Percentiles rank a stretch among this genome's conserved stretches.
phyloP scores from a whole-genome alignment of 2,888 invertebrate genomes.

The Eudasyphora cyanicolor region DNA sequence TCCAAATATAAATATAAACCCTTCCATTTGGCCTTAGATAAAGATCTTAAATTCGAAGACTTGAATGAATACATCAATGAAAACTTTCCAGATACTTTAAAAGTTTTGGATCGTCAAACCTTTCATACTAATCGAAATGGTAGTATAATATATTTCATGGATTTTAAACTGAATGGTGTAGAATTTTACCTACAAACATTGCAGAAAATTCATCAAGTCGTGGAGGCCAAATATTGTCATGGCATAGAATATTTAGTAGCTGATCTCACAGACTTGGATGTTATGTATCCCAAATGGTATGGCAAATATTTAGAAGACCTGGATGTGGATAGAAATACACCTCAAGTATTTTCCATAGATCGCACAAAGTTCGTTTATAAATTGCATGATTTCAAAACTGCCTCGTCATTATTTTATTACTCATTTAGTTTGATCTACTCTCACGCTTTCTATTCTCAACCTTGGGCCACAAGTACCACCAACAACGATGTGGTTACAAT shows the following conservation, averaged over 20 bases:
- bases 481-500: neutral
- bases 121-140: neutral
- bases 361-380: neutral
- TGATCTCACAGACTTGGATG: conserved; percentile 48
- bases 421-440: neutral
- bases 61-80: conserved; percentile 33
- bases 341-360: conserved; percentile 49
- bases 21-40: neutral
- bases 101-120: conserved; percentile 29
- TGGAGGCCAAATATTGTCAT: neutral
- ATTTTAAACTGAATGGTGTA: conserved; percentile 29
- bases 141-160: conserved; percentile 50
- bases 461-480: neutral
- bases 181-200: conserved; percentile 28
- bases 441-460: neutral
- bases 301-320: neutral
- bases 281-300: conserved; percentile 52
- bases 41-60: conserved; percentile 14
- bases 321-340: neutral
- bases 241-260: conserved; percentile 46
- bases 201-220: conserved; percentile 51
- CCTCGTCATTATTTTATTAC: neutral
- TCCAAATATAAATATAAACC: neutral
- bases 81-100: conserved; percentile 30
- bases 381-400: neutral